phyloP scores from a whole-genome alignment of 1,140 invertebrate genomes.

The Odontomachus brunneus region DNA sequence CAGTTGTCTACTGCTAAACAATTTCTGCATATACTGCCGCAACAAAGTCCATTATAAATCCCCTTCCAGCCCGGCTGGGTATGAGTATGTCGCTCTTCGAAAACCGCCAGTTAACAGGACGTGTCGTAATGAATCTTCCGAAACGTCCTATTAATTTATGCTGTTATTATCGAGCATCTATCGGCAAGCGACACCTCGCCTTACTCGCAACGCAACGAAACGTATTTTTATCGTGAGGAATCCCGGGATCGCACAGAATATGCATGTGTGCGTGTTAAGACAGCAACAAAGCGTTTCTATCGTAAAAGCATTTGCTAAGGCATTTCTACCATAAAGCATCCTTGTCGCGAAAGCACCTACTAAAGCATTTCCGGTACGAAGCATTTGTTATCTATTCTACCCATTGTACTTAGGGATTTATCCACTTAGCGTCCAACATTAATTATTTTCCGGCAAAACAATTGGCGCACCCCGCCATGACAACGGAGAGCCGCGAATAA shows the following conservation, averaged over 20 bases:
- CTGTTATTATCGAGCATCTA: background rate
- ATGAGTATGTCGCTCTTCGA: background rate
- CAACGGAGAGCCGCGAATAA: background rate
- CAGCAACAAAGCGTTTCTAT: background rate
- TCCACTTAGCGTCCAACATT: background rate
- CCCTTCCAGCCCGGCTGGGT: background rate
- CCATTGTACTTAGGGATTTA: background rate
- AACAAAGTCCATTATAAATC: constrained; percentile 47
- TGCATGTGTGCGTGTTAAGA: too few relatives aligned
- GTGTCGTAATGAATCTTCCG: background rate
- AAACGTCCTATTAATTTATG: background rate
- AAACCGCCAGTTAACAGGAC: background rate
- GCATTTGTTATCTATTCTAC: background rate
- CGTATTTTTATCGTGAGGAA: too few relatives aligned
- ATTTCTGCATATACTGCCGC: constrained; percentile 24
- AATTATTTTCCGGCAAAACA: background rate
- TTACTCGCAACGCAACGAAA: background rate
- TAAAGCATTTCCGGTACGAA: background rate
- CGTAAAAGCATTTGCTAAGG: background rate
- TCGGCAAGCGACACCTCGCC: background rate
- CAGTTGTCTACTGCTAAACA: constrained; percentile 34
- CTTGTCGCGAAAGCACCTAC: background rate
- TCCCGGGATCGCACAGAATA: too few relatives aligned
- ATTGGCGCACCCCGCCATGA: background rate
- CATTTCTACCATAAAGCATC: constrained; percentile 5